Evolutionary conservation across 1,140 invertebrate species (phyloP), one percentile per base, ranked within the genome.

Genomic region (Galleria mellonella): DNA sequence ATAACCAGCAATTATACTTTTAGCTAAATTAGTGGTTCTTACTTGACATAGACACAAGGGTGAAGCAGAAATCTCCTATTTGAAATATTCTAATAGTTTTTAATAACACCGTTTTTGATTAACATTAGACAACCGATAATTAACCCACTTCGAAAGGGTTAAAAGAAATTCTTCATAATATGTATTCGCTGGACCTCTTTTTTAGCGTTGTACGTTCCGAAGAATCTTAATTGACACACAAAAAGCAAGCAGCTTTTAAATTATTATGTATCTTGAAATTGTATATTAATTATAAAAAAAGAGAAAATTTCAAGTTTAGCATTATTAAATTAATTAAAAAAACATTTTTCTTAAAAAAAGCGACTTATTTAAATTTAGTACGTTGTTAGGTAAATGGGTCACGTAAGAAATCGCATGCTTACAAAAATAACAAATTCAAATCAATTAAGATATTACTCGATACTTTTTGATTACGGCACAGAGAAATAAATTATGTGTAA

Each of bases 71-170:
- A 64, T 57, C 38, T 41, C 51, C 47, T 51, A 58, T 67, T 60
- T 72, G 59, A 81, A 70, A 72, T 71, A 71, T 74, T 65, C 59
- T 77, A 81, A 81, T 79, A 68, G 73, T 77, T 79, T 81, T 65
- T 77, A 83, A 83, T 83, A 71, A 72, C 66, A 40, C 54, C 51
- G 55, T 61, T 72, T 72, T 67, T 74, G 60, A 74, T 67, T 69
- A 64, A 70, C 67, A 57, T 60, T 62, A 62, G 75, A 81, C 79
- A 83, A 72, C 67, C 60, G 43, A 39, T 65, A 77, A 83, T 83
- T 83, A 83, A 72, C 62, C 47, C 63, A 72, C 55, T 69, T 63
- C 56, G 43, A 57, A 62, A 62, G 62, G 64, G 54, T 63, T 73
- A 57, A 59, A 53, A 62, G 52, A 67, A 39, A 32, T 33, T 31